Conservation (phyloP, 2,113 vertebrate genomes). For the Dolichotis patagonum region DNA sequence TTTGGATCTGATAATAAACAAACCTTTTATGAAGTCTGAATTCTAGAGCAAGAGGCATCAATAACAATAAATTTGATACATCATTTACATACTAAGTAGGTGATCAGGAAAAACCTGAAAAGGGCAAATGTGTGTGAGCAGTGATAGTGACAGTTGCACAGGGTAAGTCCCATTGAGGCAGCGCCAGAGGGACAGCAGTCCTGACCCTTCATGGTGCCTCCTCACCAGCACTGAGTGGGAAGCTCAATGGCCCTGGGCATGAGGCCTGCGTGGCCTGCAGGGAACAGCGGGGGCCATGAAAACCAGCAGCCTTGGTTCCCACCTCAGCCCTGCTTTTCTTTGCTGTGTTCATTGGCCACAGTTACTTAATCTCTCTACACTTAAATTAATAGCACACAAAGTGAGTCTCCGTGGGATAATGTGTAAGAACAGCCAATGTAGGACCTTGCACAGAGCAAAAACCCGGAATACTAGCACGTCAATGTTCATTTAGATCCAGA, state of each 20-base stretch:
- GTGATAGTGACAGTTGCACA: not conserved
- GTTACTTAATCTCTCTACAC: not conserved
- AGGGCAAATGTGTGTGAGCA: not conserved
- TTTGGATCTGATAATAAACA: not conserved
- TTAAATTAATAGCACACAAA: not conserved
- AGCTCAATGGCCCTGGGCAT: not conserved
- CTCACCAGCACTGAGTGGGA: too few species aligned
- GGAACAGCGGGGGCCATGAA: not conserved
- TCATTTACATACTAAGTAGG: not conserved
- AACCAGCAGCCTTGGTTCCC: not conserved
- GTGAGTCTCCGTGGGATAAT: not conserved
- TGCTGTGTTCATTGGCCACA: too few species aligned
- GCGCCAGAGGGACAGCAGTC: not conserved
- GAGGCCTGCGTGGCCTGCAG: rapidly evolving
- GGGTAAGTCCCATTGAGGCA: too few species aligned
- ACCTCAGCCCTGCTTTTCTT: not conserved
- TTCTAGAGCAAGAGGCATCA: not conserved
- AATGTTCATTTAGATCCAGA: not conserved
- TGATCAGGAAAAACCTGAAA: not conserved
- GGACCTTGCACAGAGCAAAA: not conserved
- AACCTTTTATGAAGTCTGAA: not conserved
- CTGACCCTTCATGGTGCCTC: not conserved
- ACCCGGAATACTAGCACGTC: not conserved
- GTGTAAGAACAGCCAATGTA: not conserved
- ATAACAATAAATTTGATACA: not conserved